phyloP scores from a whole-genome alignment of 2,797 vertebrate genomes.

The Vireo griseus region DNA sequence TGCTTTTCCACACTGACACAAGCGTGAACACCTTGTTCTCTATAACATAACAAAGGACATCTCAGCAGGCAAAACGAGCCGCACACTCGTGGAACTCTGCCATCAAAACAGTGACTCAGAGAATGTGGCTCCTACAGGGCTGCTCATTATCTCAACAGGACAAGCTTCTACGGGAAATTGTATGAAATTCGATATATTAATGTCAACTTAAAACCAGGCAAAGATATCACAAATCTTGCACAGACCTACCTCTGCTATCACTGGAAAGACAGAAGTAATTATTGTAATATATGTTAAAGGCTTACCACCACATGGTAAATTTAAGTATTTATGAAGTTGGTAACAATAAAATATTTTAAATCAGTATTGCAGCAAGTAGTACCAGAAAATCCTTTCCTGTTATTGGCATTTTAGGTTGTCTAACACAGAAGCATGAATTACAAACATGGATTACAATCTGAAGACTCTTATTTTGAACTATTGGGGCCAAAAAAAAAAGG shows the following conservation, averaged over 20 bases:
- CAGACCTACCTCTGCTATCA: not conserved
- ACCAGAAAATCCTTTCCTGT: not conserved
- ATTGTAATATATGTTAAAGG: not conserved
- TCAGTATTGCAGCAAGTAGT: not conserved
- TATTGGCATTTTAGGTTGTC: not conserved
- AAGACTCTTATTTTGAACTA: not conserved
- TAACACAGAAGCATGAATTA: not conserved
- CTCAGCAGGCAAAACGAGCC: not conserved
- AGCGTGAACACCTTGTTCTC: not conserved
- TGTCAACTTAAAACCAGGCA: not conserved
- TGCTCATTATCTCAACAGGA: slow-evolving; percentile 48
- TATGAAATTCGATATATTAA: slow-evolving; percentile 41
- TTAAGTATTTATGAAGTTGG: not conserved
- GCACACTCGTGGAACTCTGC: slow-evolving; percentile 16
- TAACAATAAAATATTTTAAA: not conserved
- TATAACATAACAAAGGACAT: not conserved
- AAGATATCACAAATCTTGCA: not conserved
- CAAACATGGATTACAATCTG: not conserved
- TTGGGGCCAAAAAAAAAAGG: no score
- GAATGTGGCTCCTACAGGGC: slow-evolving; percentile 53
- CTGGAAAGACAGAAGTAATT: not conserved
- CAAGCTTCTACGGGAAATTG: slow-evolving; percentile 34
- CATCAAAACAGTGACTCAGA: slow-evolving; percentile 55
- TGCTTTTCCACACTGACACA: not conserved
- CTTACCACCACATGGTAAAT: not conserved